Conservation (phyloP, 2,113 vertebrate genomes). For the Proteles cristata region DNA sequence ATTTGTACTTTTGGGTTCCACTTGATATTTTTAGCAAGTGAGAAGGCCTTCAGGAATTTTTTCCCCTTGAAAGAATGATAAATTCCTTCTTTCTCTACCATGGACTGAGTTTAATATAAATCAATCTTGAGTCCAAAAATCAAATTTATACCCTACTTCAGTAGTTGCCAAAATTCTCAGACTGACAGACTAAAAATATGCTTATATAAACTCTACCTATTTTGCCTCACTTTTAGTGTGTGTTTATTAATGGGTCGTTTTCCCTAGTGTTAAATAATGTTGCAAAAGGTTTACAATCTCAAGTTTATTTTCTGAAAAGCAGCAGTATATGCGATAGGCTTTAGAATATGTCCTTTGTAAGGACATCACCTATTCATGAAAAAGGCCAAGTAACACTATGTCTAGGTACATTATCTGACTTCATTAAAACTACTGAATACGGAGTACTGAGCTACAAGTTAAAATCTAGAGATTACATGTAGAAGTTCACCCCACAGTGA, state of each 20-base stretch:
- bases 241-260: not conserved
- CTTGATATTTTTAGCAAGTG: constrained; percentile 36
- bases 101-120: constrained; percentile 19
- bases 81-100: constrained; percentile 27
- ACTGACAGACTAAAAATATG: not conserved
- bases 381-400: not conserved
- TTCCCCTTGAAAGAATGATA: not conserved
- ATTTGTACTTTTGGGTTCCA: constrained; percentile 39
- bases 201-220: constrained; percentile 19
- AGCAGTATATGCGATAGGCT: not conserved
- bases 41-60: constrained; percentile 9
- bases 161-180: constrained; percentile 9
- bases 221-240: constrained; percentile 21
- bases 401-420: not conserved
- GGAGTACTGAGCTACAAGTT: not conserved
- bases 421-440: not conserved
- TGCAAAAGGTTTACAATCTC: not conserved
- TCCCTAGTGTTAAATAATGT: not conserved
- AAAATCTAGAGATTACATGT: not conserved
- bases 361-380: not conserved
- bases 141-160: not conserved
- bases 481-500: not conserved
- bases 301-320: not conserved
- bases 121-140: constrained; percentile 35
- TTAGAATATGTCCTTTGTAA: not conserved